Base-by-base conservation (phyloP, 2,888 invertebrate genomes). In the Tubulanus polymorphus region DNA sequence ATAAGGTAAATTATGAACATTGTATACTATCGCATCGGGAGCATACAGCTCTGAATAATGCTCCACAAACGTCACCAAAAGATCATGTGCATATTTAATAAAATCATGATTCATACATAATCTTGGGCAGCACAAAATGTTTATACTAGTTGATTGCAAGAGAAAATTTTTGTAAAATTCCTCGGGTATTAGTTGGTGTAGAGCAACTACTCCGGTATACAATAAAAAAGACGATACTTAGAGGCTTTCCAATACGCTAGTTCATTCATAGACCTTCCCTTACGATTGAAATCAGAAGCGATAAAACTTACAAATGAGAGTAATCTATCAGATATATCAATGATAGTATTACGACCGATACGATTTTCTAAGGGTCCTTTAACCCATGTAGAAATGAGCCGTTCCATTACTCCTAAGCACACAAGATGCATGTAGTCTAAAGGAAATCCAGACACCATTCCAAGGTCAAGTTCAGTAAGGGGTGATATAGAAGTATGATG, bases 321-420 rank as follows among this genome's bases (percentile, higher is more conserved):
- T 18, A 63, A 32, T n/a, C 29, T 37, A 8, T 47, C 30, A 30
- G 62, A 62, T 37, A 62, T 53, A 18, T 45, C 18, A n/a, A 18
- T 27, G 3, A 57, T n/a, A n/a, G 54, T 49, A 10, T 23, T 1
- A 3, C 15, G 1, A 28, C 59, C 55, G 20, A 63, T 37, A 35
- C 60, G 32, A 27, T 53, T 56, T 23, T 15, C 37, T 12, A 18
- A 20, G 25, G 63, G 60, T 3, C 70, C 72, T 47, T 57, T 58
- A 26, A 63, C 60, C 63, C 67, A 66, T 45, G 64, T 54, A 5
- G 41, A 37, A 1, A 75, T 46, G 5, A 74, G 50, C 53, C 71
- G 69, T 48, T 64, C 66, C 26, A 69, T 60, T 23, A 71, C 67
- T n/a, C 73, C 75, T 26, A 75, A 61, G 48, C 68, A 72, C 3